Base-by-base conservation (phyloP, 2,113 vertebrate species). In the Oryzias woworae region DNA sequence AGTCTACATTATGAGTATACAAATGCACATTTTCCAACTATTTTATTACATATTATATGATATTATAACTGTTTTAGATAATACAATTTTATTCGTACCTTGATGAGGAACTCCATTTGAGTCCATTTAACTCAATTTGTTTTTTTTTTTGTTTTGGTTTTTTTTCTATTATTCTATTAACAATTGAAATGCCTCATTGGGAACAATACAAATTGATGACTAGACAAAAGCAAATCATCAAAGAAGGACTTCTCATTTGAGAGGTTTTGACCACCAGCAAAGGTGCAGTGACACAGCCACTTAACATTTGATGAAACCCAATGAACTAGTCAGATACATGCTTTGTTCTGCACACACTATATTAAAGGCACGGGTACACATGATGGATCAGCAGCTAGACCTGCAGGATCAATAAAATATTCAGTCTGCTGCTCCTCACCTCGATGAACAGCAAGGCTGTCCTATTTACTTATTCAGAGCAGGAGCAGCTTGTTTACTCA, bases 381-480 rank as follows among this genome's bases (percentile, higher is more conserved):
- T 76, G 82, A 78, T 62, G 18, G 85, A 85, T 87, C 83, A 88
- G 85, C 82, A 78, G 72, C 78, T 75, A 80, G 64, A 84, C 77
- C 81, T 18, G 56, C 18, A 46, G n/a, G 79, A 86, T 90, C 88
- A 60, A 90, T 90, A 87, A 87, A 72, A 86, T 86, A 88, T 87
- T 79, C 88, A 78, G 80, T 53, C 57, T 5, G 56, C 50, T 7
- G 74, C 76, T 64, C 53, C 57, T n/a, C 62, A 49, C 69, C 57
- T 73, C 23, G 63, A 69, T 20, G 58, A 75, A 24, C 72, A 64
- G 66, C 53, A 5, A 63, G 66, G 64, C 49, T 14, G 56, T 36
- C 68, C 74, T 84, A 1, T 54, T 87, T 89, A 70, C 41, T 73
- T 69, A 90, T 90, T 87, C 85, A 82, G 75, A 78, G 79, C 49